phyloP scores from a whole-genome alignment of 2,888 invertebrate genomes.

The Ctena decussata region DNA sequence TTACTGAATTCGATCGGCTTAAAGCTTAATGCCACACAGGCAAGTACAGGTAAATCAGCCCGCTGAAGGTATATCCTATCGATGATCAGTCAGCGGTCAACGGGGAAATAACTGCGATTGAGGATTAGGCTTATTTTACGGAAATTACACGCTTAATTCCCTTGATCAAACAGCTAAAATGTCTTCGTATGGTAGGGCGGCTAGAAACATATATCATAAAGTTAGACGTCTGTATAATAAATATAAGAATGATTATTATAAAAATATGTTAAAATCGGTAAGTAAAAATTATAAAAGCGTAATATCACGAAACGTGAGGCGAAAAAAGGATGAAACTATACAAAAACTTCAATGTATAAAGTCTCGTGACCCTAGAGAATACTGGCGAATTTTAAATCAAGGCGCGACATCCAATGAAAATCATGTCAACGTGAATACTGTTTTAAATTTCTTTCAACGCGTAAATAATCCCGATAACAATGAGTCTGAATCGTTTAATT shows the following conservation, averaged over 20 bases:
- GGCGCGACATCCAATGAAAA: background rate
- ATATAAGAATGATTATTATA: background rate
- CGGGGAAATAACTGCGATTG: too few species aligned
- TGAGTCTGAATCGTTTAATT: background rate
- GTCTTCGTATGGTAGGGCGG: too few species aligned
- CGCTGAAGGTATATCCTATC: too few species aligned
- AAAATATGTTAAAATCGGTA: background rate
- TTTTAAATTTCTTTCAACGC: background rate
- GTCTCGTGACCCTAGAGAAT: background rate
- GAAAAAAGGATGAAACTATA: background rate
- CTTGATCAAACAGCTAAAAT: too few species aligned
- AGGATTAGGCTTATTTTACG: too few species aligned
- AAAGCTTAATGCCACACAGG: too few species aligned
- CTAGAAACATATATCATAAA: background rate
- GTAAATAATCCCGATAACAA: background rate
- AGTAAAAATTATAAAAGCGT: background rate
- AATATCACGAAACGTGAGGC: background rate
- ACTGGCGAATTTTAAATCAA: background rate
- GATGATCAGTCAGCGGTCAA: too few species aligned
- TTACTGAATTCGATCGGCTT: too few species aligned
- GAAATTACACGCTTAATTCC: too few species aligned
- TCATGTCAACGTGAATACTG: background rate
- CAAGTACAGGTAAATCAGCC: too few species aligned
- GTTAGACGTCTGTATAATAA: background rate
- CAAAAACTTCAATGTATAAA: background rate